Evolutionary conservation across 2,113 vertebrate species (phyloP).

Genomic region (Phylloscopus whistleri): DNA sequence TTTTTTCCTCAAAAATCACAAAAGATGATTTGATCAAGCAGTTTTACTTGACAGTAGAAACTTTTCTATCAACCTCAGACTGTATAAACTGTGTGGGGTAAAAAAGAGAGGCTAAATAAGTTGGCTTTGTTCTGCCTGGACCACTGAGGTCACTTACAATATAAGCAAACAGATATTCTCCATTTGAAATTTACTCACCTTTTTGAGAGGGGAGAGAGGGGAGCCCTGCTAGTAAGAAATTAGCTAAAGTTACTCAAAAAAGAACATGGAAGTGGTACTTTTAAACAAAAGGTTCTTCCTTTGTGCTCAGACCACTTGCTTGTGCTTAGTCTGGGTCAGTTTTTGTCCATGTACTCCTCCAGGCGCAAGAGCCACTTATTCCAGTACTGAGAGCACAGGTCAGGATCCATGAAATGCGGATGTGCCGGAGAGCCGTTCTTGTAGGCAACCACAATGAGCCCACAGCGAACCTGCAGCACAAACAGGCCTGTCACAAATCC

Average conservation of each 20-base stretch:
- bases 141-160: background rate
- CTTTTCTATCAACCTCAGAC: background rate
- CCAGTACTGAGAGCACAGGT: conserved; percentile 85
- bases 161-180: background rate
- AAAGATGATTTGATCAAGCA: background rate
- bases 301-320: background rate
- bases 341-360: conserved; percentile 80
- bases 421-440: conserved; percentile 91
- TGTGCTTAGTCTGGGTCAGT: background rate
- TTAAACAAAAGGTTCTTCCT: background rate
- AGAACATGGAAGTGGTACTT: background rate
- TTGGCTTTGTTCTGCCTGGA: background rate
- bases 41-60: background rate
- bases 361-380: conserved; percentile 88
- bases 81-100: background rate
- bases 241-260: background rate
- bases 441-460: conserved; percentile 93
- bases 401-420: conserved; percentile 78
- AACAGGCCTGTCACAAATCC: background rate
- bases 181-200: background rate
- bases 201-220: background rate
- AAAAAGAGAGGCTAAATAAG: background rate
- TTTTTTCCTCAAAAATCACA: background rate
- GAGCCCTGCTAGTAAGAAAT: background rate
- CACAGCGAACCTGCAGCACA: conserved; percentile 80